These are phyloP conservation scores for Stichodactyla mertensii DNA, from an alignment of 64 coral and sea anemone genomes.

Conservation along the genomic window DNA sequence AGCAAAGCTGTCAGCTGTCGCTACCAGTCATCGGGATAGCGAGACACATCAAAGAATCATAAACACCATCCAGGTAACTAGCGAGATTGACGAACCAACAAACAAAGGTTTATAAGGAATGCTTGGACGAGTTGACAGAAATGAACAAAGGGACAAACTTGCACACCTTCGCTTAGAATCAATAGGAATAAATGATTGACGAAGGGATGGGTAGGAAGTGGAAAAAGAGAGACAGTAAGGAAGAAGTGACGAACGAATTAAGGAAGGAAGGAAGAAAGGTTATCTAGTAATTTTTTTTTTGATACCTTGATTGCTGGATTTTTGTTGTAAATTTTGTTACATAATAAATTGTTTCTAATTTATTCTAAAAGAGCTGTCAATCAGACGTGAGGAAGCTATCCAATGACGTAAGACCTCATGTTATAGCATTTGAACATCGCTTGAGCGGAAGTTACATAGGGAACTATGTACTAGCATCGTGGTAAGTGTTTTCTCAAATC, in stretches of 20 bases:
- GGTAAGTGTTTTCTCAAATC: not conserved
- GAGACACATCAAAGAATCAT: not conserved
- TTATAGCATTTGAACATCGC: constrained; percentile 17
- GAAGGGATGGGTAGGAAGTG: not conserved
- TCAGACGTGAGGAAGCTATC: not conserved
- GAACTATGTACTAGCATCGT: not conserved
- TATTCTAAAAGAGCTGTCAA: not conserved
- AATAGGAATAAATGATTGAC: no score
- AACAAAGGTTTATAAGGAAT: not conserved
- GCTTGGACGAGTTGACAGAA: no score
- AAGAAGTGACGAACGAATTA: not conserved
- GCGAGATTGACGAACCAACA: not conserved
- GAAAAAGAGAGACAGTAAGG: no score
- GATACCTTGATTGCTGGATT: no score
- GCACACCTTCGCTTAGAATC: no score
- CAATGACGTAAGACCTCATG: constrained; percentile 31
- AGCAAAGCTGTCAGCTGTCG: constrained; percentile 24
- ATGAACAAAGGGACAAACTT: no score
- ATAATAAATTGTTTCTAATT: not conserved
- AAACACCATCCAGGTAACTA: not conserved
- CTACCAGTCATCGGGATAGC: not conserved
- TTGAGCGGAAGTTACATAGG: constrained; percentile 33
- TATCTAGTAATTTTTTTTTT: no score
- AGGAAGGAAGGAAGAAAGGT: no score
- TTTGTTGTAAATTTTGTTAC: no score